phyloP scores from a whole-genome alignment of 2,888 invertebrate species.

The Monoplex corrugatus region DNA sequence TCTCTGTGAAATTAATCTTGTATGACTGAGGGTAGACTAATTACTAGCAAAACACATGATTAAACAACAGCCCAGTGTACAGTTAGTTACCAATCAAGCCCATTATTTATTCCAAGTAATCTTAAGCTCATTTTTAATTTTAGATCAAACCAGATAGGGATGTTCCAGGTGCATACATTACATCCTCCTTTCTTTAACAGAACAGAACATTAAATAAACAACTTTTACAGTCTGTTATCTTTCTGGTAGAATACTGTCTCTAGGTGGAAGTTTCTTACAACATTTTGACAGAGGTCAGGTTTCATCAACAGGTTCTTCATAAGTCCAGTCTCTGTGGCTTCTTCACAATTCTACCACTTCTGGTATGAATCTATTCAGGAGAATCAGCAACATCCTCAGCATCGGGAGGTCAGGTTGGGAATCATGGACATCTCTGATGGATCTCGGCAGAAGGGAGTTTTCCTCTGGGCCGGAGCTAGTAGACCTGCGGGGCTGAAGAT shows the following conservation, averaged over 20 bases:
- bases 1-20: too few relatives aligned
- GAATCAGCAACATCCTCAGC: not conserved
- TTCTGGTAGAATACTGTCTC: not conserved
- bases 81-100: too few relatives aligned
- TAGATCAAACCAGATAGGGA: not conserved
- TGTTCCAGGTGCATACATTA: not conserved
- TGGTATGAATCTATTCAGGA: not conserved
- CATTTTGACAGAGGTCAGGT: not conserved
- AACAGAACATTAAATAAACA: conserved; percentile 10
- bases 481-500: not conserved
- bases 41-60: too few relatives aligned
- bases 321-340: not conserved
- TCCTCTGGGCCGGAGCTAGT: not conserved
- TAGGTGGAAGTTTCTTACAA: not conserved
- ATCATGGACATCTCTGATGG: not conserved
- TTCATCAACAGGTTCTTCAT: not conserved
- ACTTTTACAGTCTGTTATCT: not conserved
- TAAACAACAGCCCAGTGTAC: too few relatives aligned
- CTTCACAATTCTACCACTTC: not conserved
- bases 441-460: not conserved
- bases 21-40: too few relatives aligned
- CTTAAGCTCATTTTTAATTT: too few relatives aligned
- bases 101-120: too few relatives aligned
- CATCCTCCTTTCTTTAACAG: not conserved
- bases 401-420: not conserved